Percentiles rank a stretch among this genome's conserved stretches.
These are phyloP conservation scores for Anoplolepis gracilipes DNA, from an alignment of 1,140 invertebrate species.

Conservation along the genomic window DNA sequence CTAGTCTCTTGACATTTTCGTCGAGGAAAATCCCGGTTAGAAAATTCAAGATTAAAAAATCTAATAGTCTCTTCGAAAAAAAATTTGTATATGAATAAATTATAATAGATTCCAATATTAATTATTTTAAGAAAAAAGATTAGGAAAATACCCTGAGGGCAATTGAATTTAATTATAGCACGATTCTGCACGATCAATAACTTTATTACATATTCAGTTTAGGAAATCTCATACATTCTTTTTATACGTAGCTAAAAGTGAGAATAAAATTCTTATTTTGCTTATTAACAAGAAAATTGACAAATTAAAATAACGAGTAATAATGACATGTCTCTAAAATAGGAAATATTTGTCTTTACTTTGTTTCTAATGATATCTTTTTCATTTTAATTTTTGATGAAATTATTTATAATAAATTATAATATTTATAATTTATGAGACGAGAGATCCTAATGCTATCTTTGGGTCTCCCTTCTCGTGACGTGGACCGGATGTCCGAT, in stretches of 20 bases:
- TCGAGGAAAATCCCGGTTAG: neutral
- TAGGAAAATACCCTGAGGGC: too few relatives aligned
- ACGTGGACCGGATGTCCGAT: conserved; percentile 27
- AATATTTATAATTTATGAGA: neutral
- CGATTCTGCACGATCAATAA: too few relatives aligned
- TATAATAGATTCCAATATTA: too few relatives aligned
- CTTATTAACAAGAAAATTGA: neutral
- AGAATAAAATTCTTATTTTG: neutral
- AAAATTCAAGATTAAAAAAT: too few relatives aligned
- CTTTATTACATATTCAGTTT: too few relatives aligned
- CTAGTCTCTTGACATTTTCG: neutral
- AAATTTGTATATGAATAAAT: too few relatives aligned
- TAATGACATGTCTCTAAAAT: neutral
- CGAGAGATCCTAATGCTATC: neutral
- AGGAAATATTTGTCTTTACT: neutral
- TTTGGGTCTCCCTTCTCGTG: too few relatives aligned
- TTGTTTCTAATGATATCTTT: neutral
- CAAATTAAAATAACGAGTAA: neutral
- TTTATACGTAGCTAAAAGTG: neutral
- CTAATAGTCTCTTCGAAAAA: too few relatives aligned
- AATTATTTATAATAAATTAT: too few relatives aligned
- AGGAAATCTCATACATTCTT: neutral
- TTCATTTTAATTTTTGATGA: neutral
- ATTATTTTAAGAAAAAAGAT: too few relatives aligned
- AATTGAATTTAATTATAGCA: too few relatives aligned